Evolutionary conservation across 2,797 vertebrate species (phyloP).

Genomic region (Steatocranus sp.): DNA sequence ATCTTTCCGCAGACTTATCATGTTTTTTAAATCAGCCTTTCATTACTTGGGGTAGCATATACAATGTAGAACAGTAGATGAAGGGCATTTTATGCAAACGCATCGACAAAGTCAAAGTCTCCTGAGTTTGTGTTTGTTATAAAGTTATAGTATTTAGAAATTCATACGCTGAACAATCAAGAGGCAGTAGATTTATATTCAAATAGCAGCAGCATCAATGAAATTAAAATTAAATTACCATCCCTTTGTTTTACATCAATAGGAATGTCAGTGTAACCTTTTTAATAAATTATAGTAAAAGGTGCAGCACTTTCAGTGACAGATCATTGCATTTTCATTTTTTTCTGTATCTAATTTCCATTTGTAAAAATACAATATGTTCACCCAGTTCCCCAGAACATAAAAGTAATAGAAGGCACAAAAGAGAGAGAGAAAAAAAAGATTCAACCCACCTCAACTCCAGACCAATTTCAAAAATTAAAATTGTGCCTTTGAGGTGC

Average conservation of each 20-base stretch:
- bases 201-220: conserved; percentile 49
- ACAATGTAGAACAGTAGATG: not conserved
- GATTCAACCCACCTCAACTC: conserved; percentile 17
- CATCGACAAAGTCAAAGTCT: not conserved
- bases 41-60: conserved; percentile 10
- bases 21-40: conserved; percentile 23
- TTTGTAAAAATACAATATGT: conserved; percentile 30
- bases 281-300: conserved; percentile 64
- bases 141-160: conserved; percentile 26
- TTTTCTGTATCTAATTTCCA: conserved; percentile 39
- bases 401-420: conserved; percentile 44
- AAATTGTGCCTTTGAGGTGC: conserved; percentile 75
- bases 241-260: conserved; percentile 70
- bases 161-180: conserved; percentile 33
- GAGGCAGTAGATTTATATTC: conserved; percentile 40
- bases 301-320: conserved; percentile 27
- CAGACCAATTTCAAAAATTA: conserved; percentile 60
- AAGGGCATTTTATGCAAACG: not conserved
- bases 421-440: conserved; percentile 1
- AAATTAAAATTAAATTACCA: conserved; percentile 60
- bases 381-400: conserved; percentile 16
- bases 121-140: conserved; percentile 8
- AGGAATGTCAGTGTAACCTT: conserved; percentile 53
- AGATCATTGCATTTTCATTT: conserved; percentile 21
- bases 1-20: conserved; percentile 1